Base-by-base conservation (phyloP, 2,797 vertebrate species). In the Acridotheres tristis region DNA sequence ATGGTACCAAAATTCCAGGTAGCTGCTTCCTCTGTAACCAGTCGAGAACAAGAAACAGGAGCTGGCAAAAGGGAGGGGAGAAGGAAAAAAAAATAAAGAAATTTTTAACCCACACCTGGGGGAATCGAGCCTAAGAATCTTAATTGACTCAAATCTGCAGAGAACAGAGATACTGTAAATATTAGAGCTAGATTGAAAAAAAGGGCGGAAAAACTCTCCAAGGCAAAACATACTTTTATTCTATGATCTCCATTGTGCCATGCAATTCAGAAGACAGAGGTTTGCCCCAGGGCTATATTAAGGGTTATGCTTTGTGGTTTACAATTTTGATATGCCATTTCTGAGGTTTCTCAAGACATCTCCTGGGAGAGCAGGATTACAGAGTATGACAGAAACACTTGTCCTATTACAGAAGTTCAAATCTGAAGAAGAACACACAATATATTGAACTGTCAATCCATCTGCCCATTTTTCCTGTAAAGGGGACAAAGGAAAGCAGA, bases 101-200 rank as follows among this genome's bases (percentile, higher is more conserved):
- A 85, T 67, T 91, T 91, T 80, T 77, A 92, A 92, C 65, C 66
- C 67, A 62, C 50, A 94, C 81, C 88, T 94, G 38, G 14, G 91
- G 90, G 90, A 96, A 93, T 77, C 1, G 0, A 84, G 81, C 26
- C 67, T 67, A 82, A 93, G 93, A 94, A 96, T 89, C 93, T 96
- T 96, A 96, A 97, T 95, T 96, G 94, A 94, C 74, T 96, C 91
- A 89, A 95, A 93, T 91, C 96, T 69, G 50, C 69, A 90, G 95
- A 96, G 96, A 91, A 89, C 88, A 93, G 42, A 88, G 58, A 78
- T 78, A 91, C 74, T 91, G 95, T 96, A 97, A 96, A 96, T 94
- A 96, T 89, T 94, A 95, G 68, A 94, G 74, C 65, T 92, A 72
- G 47, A 80, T 78, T 90, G 42, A 66, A 93, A 96, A 96, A 96